Evolutionary conservation across 1,140 invertebrate species (phyloP).

Genomic region (Nephila pilipes): DNA sequence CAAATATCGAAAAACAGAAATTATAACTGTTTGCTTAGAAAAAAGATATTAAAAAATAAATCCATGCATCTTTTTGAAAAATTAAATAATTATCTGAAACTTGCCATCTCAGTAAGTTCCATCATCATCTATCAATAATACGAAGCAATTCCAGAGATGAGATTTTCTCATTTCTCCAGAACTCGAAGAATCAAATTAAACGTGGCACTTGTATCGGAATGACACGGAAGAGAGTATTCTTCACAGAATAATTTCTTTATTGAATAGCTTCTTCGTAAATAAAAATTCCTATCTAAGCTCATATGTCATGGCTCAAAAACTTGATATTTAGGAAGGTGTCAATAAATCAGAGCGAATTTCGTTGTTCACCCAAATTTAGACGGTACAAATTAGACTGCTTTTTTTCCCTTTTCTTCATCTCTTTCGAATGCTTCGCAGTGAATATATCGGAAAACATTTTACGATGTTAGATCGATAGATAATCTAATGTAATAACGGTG

Average conservation of each 20-base stretch:
- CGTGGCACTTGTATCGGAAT: neutral
- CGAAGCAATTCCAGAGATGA: conserved; percentile 4
- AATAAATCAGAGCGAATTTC: conserved; percentile 40
- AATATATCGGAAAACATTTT: conserved; percentile 66
- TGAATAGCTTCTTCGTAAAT: neutral
- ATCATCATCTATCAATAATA: conserved; percentile 5
- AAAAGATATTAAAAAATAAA: neutral
- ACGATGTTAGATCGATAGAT: conserved; percentile 19
- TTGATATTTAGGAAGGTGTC: conserved; percentile 62
- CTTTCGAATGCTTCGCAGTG: neutral
- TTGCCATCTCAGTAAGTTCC: neutral
- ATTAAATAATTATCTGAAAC: neutral
- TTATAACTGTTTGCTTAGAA: neutral
- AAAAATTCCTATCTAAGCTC: conserved; percentile 20
- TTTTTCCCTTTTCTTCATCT: neutral
- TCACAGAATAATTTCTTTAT: neutral
- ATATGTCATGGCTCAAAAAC: conserved; percentile 29
- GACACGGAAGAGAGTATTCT: neutral
- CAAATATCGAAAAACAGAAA: neutral
- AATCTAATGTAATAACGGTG: conserved; percentile 52
- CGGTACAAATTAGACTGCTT: neutral
- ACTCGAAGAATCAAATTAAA: conserved; percentile 40
- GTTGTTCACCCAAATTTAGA: conserved; percentile 30
- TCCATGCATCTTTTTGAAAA: neutral
- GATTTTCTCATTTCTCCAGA: neutral